Percentiles rank a stretch among this genome's conserved stretches.
These are phyloP conservation scores for Pimpla rufipes DNA, from an alignment of 2,888 invertebrate species.

Conservation along the genomic window DNA sequence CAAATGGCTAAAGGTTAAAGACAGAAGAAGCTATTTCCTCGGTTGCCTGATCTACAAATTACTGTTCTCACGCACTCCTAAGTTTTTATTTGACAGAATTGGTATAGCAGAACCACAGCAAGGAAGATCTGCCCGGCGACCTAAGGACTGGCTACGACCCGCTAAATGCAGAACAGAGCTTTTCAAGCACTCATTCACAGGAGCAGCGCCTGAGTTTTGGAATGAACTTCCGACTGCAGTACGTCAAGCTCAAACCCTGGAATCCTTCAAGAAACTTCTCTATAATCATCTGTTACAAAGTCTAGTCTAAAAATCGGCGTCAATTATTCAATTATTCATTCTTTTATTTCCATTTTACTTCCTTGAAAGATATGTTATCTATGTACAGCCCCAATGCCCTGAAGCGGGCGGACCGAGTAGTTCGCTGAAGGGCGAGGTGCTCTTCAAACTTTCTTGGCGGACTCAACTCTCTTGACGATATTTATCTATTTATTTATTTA, in stretches of 20 bases:
- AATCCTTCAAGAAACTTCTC: background rate
- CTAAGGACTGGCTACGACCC: constrained; percentile 4
- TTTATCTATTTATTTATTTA: too few species aligned
- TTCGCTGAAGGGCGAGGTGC: too few species aligned
- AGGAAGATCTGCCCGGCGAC: background rate
- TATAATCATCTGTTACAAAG: background rate
- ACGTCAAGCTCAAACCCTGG: background rate
- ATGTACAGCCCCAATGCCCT: too few species aligned
- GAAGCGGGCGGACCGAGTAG: too few species aligned
- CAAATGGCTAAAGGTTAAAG: background rate
- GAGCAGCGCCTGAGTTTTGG: background rate
- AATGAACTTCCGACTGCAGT: background rate
- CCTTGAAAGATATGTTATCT: too few species aligned
- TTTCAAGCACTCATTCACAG: background rate
- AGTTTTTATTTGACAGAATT: constrained; percentile 10
- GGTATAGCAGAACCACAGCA: background rate
- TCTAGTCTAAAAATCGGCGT: background rate
- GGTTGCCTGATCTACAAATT: background rate
- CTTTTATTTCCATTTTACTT: too few species aligned
- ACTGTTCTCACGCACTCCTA: background rate
- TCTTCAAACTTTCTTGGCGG: too few species aligned
- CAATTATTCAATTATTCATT: too few species aligned
- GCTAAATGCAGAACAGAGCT: background rate
- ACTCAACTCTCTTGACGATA: too few species aligned
- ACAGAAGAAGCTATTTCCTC: background rate